Conservation (phyloP, 2,113 vertebrate species). For the Barbus barbus region DNA sequence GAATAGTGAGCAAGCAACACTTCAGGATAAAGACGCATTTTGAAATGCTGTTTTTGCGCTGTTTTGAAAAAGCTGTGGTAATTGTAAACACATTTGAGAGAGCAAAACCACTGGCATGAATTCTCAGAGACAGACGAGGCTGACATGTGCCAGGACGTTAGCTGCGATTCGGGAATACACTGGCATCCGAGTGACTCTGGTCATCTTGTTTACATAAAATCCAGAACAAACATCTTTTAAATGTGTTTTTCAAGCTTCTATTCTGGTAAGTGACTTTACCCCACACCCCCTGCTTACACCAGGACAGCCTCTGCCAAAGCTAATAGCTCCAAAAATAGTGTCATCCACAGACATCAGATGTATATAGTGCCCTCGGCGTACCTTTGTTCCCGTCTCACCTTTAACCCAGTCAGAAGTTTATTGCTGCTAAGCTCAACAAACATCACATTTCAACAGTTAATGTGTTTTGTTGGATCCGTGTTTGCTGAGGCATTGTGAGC, state of each 20-base stretch:
- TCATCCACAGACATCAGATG: background rate
- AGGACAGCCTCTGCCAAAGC: slow-evolving; percentile 4
- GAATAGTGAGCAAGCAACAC: slow-evolving; percentile 28
- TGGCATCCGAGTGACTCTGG: too few relatives aligned
- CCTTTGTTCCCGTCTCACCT: slow-evolving; percentile 6
- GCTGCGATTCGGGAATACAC: background rate
- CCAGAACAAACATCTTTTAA: slow-evolving; percentile 35
- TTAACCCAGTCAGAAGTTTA: background rate
- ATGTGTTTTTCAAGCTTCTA: slow-evolving; percentile 44
- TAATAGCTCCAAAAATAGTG: slow-evolving; percentile 48
- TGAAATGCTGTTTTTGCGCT: background rate
- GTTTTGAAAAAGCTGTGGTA: slow-evolving; percentile 9
- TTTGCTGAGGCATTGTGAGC: background rate
- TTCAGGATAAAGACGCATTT: slow-evolving; percentile 7
- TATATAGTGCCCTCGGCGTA: background rate
- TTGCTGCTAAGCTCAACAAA: background rate
- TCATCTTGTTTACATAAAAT: slow-evolving; percentile 39
- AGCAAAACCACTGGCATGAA: background rate
- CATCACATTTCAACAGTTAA: background rate
- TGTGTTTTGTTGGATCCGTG: background rate
- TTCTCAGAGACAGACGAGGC: background rate
- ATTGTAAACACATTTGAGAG: slow-evolving; percentile 21
- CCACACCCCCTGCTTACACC: slow-evolving; percentile 12
- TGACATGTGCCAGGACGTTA: too few relatives aligned
- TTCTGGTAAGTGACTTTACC: slow-evolving; percentile 45